These are phyloP conservation scores for Notodonta dromedarius DNA, from an alignment of 2,888 invertebrate species.

Conservation along the genomic window DNA sequence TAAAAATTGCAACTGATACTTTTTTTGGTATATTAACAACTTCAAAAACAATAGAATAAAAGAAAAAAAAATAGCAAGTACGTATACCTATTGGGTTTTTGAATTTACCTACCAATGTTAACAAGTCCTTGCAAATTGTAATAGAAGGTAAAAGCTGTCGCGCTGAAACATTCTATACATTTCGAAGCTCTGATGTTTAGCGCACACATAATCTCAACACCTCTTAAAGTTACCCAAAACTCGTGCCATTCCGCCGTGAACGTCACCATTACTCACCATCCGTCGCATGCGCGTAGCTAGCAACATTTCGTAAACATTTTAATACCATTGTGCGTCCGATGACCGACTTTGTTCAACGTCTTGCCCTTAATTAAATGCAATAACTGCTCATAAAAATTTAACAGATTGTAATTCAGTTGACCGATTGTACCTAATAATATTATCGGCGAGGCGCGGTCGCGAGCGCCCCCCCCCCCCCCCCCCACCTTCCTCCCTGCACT, in stretches of 20 bases:
- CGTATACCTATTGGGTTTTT: no score
- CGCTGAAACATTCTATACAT: not conserved
- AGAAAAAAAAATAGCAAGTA: no score
- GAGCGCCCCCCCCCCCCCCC: conserved; percentile 43
- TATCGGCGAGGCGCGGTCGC: conserved; percentile 56
- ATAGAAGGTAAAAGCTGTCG: not conserved
- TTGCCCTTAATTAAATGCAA: conserved; percentile 45
- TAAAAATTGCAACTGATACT: no score
- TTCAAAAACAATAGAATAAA: no score
- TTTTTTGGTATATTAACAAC: no score
- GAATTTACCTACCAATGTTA: not conserved
- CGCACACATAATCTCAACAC: conserved; percentile 2
- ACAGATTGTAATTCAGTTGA: conserved; percentile 58
- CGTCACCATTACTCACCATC: no score
- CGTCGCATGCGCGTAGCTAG: not conserved
- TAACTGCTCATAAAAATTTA: conserved; percentile 46
- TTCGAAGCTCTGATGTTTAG: not conserved
- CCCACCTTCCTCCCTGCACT: conserved; percentile 34
- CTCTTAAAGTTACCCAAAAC: not conserved
- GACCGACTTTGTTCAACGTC: conserved; percentile 25
- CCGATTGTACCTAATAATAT: conserved; percentile 73
- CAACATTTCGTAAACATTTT: conserved; percentile 5
- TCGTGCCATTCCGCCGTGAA: not conserved
- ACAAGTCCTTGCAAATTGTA: not conserved
- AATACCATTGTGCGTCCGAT: conserved; percentile 10